These are phyloP conservation scores for Noctua pronuba DNA, from an alignment of 2,888 invertebrate species.

Conservation along the genomic window DNA sequence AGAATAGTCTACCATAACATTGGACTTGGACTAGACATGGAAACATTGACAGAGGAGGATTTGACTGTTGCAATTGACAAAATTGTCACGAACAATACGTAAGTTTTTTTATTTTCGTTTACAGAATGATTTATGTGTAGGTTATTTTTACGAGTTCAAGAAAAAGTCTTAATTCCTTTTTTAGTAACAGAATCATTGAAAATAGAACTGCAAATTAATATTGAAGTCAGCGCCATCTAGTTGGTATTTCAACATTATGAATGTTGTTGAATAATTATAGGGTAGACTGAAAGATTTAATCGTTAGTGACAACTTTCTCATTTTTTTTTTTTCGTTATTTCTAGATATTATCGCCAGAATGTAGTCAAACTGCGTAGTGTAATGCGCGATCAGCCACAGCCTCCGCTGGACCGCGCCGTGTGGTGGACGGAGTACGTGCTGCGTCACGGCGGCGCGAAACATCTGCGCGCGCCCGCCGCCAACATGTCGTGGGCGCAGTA, in stretches of 20 bases:
- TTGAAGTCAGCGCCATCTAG: not conserved
- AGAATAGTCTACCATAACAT: slow-evolving; percentile 68
- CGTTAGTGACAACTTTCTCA: too few species aligned
- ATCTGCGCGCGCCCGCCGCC: too few species aligned
- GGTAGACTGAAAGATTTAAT: not conserved
- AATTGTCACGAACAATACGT: slow-evolving; percentile 68
- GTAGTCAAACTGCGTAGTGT: too few species aligned
- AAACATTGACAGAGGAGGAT: slow-evolving; percentile 67
- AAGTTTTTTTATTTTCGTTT: not conserved
- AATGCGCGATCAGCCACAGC: too few species aligned
- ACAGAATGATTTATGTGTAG: too few species aligned
- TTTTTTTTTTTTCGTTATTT: too few species aligned
- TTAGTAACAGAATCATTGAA: not conserved
- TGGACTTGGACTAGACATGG: slow-evolving; percentile 66
- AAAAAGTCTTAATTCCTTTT: not conserved
- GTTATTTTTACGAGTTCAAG: not conserved
- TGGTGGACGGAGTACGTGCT: too few species aligned
- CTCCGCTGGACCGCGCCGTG: too few species aligned
- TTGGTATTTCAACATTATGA: not conserved
- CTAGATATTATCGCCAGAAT: too few species aligned
- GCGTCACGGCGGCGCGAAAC: too few species aligned
- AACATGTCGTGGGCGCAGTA: too few species aligned
- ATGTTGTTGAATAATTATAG: not conserved
- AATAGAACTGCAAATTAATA: not conserved
- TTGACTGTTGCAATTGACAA: slow-evolving; percentile 66